phyloP scores from a whole-genome alignment of 1,140 invertebrate species.

The Argopecten irradians region DNA sequence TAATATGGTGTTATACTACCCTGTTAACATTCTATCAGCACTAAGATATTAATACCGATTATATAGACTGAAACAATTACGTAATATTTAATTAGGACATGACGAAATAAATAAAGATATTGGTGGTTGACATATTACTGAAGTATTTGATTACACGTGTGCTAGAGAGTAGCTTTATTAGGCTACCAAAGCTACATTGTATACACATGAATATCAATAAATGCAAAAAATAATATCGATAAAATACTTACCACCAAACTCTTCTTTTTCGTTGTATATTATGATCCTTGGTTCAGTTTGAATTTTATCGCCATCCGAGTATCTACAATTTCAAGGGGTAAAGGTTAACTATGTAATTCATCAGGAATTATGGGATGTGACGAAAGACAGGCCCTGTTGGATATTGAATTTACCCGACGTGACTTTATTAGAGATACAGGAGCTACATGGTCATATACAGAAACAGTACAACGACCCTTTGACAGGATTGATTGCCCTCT shows the following conservation, averaged over 20 bases:
- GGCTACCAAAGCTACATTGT: no score
- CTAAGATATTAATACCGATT: no score
- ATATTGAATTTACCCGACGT: conserved; percentile 4
- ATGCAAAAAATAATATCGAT: not conserved
- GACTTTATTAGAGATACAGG: not conserved
- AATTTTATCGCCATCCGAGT: not conserved
- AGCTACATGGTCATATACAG: not conserved
- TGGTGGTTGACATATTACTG: no score
- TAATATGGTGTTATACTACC: no score
- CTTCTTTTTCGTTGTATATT: not conserved
- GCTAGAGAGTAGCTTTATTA: no score
- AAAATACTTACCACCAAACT: not conserved
- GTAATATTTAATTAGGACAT: no score
- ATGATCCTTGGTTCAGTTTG: not conserved
- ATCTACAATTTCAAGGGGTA: not conserved
- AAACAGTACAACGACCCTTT: not conserved
- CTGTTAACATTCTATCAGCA: no score
- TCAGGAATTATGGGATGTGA: not conserved
- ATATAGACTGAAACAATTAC: no score
- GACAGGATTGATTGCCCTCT: not conserved
- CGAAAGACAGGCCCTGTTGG: not conserved
- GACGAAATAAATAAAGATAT: no score
- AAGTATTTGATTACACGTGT: no score
- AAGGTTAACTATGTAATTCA: not conserved
- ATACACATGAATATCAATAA: no score